phyloP scores from a whole-genome alignment of 92 coral and sea anemone species.

The Plumapathes pennacea region DNA sequence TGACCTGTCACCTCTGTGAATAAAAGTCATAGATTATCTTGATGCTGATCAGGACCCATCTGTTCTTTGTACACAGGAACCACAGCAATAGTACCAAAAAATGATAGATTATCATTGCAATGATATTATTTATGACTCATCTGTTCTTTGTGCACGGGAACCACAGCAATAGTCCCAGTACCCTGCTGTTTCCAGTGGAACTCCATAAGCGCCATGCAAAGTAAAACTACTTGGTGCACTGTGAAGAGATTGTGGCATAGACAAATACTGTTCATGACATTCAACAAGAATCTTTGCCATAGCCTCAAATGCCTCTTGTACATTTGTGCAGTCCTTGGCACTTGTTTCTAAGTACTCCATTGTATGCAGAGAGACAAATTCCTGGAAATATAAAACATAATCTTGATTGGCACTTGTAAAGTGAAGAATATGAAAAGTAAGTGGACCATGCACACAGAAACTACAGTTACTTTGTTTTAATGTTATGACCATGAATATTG shows the following conservation, averaged over 20 bases:
- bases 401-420: background rate
- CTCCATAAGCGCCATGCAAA: slow-evolving; percentile 83
- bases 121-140: too few species aligned
- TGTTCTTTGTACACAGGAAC: too few species aligned
- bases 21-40: too few species aligned
- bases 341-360: slow-evolving; percentile 91
- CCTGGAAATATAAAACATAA: slow-evolving; percentile 28
- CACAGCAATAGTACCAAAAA: too few species aligned
- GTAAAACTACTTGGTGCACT: slow-evolving; percentile 87
- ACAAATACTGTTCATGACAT: slow-evolving; percentile 65
- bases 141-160: too few species aligned
- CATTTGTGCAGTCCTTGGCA: slow-evolving; percentile 85
- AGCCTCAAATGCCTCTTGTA: slow-evolving; percentile 72
- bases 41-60: too few species aligned
- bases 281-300: slow-evolving; percentile 69
- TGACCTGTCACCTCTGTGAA: too few species aligned
- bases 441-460: too few species aligned
- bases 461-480: too few species aligned
- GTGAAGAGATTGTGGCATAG: slow-evolving; percentile 50
- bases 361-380: slow-evolving; percentile 64
- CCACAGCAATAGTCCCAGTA: slow-evolving; percentile 44
- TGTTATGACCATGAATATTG: too few species aligned
- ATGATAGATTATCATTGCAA: too few species aligned
- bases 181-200: slow-evolving; percentile 40
- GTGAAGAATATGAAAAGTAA: background rate